Base-by-base conservation (phyloP, 1,140 invertebrate species). In the Drosophila tsacasi region DNA sequence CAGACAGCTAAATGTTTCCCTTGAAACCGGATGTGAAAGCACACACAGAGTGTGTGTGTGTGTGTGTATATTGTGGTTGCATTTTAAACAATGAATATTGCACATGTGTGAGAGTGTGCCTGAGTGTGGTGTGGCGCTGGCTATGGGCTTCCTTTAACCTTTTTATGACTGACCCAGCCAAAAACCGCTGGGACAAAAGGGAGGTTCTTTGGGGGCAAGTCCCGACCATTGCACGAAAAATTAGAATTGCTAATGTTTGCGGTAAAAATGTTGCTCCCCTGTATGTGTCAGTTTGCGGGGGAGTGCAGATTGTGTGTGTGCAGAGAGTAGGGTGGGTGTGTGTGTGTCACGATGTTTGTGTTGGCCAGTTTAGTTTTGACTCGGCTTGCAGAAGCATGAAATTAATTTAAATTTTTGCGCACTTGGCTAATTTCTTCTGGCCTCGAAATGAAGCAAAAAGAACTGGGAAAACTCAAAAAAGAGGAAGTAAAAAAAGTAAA, bases 361-460 rank as follows among this genome's bases (percentile, higher is more conserved):
- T 74, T 82, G 66, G 73, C 54, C 74, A 73, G 52, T 76, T 82
- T 82, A 79, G 80, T 63, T 83, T 82, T 76, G 72, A 76, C 80
- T 75, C 80, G 61, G 76, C 80, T 83, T 83, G 81, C 80, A 83
- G 76, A 66, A 83, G 76, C 80, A 83, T 83, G 81, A 83, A 83
- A 83, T 83, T 83, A 83, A 83, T 83, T 83, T 83, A 83, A 83
- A 83, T 83, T 83, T 83, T 83, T 83, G 81, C 80, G 75, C 81
- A 83, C 81, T 83, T 83, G 81, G 81, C 81, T 83, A 83, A 83
- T 83, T 83, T 83, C 76, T 83, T 74, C 46, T 83, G 81, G 47
- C 62, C 35, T 21, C 58, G 50, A 57, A 57, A 32, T 39, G 35
- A 57, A 57, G 32, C 21, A 76, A 83, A 83, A 52, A 58, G 72